Evolutionary conservation across 2,888 invertebrate genomes (phyloP).

Genomic region (Pelosia muscerda): DNA sequence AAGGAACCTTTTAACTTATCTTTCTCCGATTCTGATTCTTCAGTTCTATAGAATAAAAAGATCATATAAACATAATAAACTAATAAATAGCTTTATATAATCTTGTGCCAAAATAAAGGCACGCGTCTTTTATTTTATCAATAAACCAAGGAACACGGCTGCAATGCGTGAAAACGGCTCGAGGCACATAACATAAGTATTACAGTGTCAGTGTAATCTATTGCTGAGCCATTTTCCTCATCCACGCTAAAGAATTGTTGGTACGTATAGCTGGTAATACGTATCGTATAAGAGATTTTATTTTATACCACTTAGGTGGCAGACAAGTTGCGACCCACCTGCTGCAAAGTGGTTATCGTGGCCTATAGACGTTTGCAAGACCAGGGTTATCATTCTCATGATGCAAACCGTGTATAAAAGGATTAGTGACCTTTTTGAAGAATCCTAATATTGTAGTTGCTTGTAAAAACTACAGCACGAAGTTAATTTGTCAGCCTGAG

Average conservation of each 20-base stretch:
- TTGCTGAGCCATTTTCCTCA: slow-evolving; percentile 44
- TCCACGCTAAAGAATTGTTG: slow-evolving; percentile 33
- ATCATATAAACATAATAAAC: not conserved
- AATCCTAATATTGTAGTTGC: no score
- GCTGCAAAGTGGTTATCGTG: no score
- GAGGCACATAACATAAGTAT: slow-evolving; percentile 32
- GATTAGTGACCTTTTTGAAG: no score
- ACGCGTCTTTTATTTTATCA: slow-evolving; percentile 16
- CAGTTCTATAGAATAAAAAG: not conserved
- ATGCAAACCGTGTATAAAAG: no score
- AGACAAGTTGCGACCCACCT: no score
- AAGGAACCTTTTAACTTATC: no score
- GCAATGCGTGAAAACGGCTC: slow-evolving; percentile 36
- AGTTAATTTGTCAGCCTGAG: no score
- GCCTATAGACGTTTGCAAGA: no score
- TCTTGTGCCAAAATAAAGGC: slow-evolving; percentile 8
- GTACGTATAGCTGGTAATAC: slow-evolving; percentile 2
- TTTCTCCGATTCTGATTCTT: not conserved
- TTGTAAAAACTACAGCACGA: no score
- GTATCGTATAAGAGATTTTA: no score
- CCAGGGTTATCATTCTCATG: no score
- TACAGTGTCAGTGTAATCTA: slow-evolving; percentile 44
- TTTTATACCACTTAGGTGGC: no score
- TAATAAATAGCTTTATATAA: not conserved
- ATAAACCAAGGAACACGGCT: slow-evolving; percentile 26